Base-by-base conservation (phyloP, 2,888 invertebrate genomes). In the Drosophila merina region DNA sequence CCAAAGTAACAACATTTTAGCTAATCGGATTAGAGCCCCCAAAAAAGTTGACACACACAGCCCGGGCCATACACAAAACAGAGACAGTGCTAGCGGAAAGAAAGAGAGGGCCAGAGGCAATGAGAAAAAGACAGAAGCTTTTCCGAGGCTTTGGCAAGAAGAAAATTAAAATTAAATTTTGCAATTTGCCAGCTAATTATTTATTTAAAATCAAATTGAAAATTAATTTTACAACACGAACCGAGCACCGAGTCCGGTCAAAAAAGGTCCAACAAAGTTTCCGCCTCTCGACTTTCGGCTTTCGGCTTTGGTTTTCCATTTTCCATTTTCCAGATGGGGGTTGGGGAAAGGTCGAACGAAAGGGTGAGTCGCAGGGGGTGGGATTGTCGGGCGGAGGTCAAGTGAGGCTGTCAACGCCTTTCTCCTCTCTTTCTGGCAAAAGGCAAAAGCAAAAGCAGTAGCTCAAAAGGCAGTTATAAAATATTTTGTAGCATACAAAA, bases 171-270 rank as follows among this genome's bases (percentile, higher is more conserved):
- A 91, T 91, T 90, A 89, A 91, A 90, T 91, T 91, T 91, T 90
- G 88, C 89, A 91, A 91, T 91, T 91, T 91, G 90, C 89, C 82
- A 88, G 84, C 89, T 90, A 90, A 91, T 91, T 90, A 91, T 89
- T 91, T 91, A 91, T 91, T 91, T 90, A 91, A 89, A 89, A 86
- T 82, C 85, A 90, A 91, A 90, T 91, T 91, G 91, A 90, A 91
- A 91, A 91, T 91, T 91, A 91, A 91, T 91, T 91, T 90, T 89
- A 86, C 88, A 89, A 88, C 88, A 90, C 76, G 82, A 63, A 70
- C 63, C 14, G 14, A n/a, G 68, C 59, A 59, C 57, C 44, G 42
- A 50, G 57, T 71, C 63, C 44, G 49, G 58, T 54, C 63, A 57
- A 69, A 72, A 72, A 74, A 81, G 69, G 77, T 72, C 62, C 76